These are phyloP conservation scores for Sapajus apella DNA, from an alignment of 2,113 vertebrate species.

Conservation along the genomic window DNA sequence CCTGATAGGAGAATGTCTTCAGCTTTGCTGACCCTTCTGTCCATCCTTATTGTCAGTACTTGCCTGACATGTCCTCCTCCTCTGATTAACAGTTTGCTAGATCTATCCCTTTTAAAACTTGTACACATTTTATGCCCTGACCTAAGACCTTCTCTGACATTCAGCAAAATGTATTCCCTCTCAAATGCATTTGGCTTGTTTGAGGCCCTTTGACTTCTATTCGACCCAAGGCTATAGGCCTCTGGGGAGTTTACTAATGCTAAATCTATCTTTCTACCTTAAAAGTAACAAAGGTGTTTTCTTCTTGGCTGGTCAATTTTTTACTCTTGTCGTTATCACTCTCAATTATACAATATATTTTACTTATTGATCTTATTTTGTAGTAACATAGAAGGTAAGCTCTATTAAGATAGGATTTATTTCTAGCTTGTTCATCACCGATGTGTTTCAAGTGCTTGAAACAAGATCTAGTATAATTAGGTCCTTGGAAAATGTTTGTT, in stretches of 20 bases:
- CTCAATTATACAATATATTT: background rate
- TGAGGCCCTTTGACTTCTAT: background rate
- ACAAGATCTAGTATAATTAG: background rate
- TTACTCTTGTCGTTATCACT: background rate
- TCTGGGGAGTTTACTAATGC: background rate
- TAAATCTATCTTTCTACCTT: background rate
- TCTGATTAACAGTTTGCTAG: background rate
- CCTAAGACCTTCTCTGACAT: background rate
- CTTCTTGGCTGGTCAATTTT: background rate
- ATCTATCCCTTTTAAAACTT: background rate
- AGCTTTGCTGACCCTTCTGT: background rate
- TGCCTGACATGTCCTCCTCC: background rate
- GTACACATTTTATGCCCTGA: background rate
- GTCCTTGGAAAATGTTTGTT: background rate
- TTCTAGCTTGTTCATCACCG: background rate
- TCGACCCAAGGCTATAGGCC: background rate
- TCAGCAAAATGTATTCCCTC: background rate
- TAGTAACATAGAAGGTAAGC: background rate
- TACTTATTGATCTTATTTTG: constrained; percentile 13
- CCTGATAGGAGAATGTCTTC: background rate
- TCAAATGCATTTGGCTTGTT: background rate
- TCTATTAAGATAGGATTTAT: background rate
- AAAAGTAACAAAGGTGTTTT: background rate
- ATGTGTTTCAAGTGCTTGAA: background rate
- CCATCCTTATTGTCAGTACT: background rate